These are phyloP conservation scores for Saccostrea echinata DNA, from an alignment of 1,140 invertebrate species.

Conservation along the genomic window DNA sequence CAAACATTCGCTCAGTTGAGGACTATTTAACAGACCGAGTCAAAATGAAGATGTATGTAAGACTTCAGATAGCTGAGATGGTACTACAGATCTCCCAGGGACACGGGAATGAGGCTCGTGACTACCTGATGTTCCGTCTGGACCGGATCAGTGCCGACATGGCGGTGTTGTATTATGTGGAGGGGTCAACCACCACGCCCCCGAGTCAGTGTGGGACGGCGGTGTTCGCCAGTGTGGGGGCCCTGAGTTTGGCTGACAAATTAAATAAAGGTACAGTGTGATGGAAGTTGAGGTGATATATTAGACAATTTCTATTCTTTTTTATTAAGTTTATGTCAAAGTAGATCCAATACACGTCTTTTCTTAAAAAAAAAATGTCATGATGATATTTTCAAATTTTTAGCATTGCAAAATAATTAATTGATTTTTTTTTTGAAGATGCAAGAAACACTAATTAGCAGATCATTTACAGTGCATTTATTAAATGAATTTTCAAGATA, in stretches of 20 bases:
- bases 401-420: too few relatives aligned
- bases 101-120: conserved; percentile 78
- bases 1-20: conserved; percentile 89
- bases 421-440: too few relatives aligned
- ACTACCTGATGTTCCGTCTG: conserved; percentile 88
- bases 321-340: too few relatives aligned
- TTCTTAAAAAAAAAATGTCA: too few relatives aligned
- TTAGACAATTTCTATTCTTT: too few relatives aligned
- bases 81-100: conserved; percentile 82
- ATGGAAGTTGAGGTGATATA: too few relatives aligned
- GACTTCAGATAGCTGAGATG: conserved; percentile 87
- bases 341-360: too few relatives aligned
- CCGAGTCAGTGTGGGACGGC: conserved; percentile 85
- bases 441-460: too few relatives aligned
- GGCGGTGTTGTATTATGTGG: conserved; percentile 86
- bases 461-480: too few relatives aligned
- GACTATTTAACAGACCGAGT: conserved; percentile 91
- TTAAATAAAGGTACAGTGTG: conserved; percentile 84
- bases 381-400: too few relatives aligned
- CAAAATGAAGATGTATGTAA: conserved; percentile 86
- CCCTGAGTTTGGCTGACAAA: conserved; percentile 89
- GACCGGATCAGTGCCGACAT: conserved; percentile 87
- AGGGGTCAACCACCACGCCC: not conserved
- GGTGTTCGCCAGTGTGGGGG: conserved; percentile 87
- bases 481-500: too few relatives aligned